Conservation (phyloP, 1,140 invertebrate species). For the Drosophila nebulosa region DNA sequence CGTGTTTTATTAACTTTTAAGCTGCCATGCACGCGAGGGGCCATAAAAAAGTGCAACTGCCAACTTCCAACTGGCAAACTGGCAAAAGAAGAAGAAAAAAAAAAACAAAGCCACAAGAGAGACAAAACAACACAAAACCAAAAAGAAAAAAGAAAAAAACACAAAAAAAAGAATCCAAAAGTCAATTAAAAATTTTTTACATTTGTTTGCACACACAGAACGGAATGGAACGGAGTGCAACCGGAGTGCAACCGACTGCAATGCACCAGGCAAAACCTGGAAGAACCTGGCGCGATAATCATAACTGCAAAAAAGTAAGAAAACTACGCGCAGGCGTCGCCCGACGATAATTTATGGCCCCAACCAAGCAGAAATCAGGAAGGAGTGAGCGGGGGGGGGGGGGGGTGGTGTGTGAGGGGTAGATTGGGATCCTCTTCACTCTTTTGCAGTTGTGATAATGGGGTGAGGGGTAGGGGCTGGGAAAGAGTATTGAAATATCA, state of each 20-base stretch:
- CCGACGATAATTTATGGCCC: constrained; percentile 71
- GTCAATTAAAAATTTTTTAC: constrained; percentile 80
- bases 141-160: neutral
- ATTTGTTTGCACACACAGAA: constrained; percentile 72
- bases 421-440: constrained; percentile 4
- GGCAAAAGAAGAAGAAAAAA: neutral
- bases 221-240: constrained; percentile 18
- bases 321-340: constrained; percentile 75
- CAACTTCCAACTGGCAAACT: neutral
- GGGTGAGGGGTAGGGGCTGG: too few species aligned
- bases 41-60: constrained; percentile 78
- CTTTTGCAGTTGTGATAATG: neutral
- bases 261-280: too few species aligned
- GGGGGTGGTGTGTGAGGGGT: constrained; percentile 7
- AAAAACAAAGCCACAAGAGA: neutral
- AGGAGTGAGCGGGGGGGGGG: neutral
- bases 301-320: constrained; percentile 79
- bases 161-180: constrained; percentile 56
- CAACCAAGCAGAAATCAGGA: neutral
- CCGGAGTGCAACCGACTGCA: constrained; percentile 17
- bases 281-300: constrained; percentile 69
- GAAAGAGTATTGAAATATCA: constrained; percentile 71
- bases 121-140: neutral
- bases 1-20: constrained; percentile 80
- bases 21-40: constrained; percentile 73